A percentile compares a stretch with the other conserved stretches of the same genome.
phyloP scores from a whole-genome alignment of 2,797 vertebrate species.

The Amazonetta brasiliensis region DNA sequence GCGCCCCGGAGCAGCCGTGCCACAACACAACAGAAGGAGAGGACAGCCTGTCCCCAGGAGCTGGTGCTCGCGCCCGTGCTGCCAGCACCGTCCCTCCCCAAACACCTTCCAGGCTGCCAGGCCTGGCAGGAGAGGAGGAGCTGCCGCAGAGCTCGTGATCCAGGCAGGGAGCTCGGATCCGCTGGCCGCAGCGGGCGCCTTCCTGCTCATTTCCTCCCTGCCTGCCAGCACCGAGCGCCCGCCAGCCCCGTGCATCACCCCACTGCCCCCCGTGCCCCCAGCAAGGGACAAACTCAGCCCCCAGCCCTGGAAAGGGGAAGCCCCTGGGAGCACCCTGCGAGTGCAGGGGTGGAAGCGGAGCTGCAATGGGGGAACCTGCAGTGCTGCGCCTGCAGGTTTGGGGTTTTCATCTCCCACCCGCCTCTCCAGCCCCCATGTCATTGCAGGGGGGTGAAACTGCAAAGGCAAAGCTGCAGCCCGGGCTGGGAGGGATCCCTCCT shows the following conservation, averaged over 20 bases:
- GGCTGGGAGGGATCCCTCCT: background rate
- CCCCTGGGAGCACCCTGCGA: background rate
- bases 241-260: too few species aligned
- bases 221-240: background rate
- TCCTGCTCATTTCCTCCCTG: constrained; percentile 35
- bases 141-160: background rate
- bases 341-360: rapidly evolving
- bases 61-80: background rate
- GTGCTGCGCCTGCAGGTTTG: background rate
- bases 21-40: background rate
- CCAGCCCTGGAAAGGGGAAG: background rate
- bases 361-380: rapidly evolving
- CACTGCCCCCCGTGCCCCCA: too few species aligned
- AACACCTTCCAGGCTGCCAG: background rate
- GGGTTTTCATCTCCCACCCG: background rate
- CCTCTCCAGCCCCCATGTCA: background rate
- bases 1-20: background rate
- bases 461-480: background rate
- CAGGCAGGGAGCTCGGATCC: background rate
- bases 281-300: background rate
- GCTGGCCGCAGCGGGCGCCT: background rate
- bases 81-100: background rate
- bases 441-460: background rate
- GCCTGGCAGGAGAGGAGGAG: background rate
- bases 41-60: background rate